phyloP scores from a whole-genome alignment of 1,140 invertebrate genomes.

The Leptopilina clavipes region DNA sequence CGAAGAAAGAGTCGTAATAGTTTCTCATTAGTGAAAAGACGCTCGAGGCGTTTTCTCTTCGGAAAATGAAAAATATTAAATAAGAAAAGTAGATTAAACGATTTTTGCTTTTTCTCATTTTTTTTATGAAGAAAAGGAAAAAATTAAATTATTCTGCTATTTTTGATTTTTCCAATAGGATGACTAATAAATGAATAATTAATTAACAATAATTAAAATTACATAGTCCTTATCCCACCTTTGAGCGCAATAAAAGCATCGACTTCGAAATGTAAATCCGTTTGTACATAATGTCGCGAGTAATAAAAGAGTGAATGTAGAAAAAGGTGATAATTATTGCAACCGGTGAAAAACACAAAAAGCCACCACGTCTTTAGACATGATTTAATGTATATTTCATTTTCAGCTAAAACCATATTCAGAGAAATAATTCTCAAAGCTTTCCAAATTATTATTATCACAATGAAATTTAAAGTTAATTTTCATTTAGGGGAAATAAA shows the following conservation, averaged over 20 bases:
- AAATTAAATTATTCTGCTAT: not conserved
- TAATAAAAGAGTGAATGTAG: constrained; percentile 11
- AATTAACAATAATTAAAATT: too few species aligned
- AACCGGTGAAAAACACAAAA: not conserved
- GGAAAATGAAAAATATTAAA: too few species aligned
- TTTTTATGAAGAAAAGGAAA: not conserved
- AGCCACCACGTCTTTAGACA: not conserved
- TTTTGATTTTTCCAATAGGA: not conserved
- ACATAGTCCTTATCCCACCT: constrained; percentile 44
- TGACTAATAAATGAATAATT: too few species aligned
- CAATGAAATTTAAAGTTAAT: too few species aligned
- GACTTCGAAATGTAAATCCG: constrained; percentile 36
- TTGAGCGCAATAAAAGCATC: constrained; percentile 43
- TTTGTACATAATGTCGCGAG: constrained; percentile 18
- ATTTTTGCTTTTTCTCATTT: not conserved
- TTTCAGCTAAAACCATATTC: not conserved
- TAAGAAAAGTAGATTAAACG: too few species aligned
- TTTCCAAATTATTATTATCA: too few species aligned
- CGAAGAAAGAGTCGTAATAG: too few species aligned
- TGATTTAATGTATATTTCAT: constrained; percentile 4
- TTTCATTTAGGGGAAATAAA: too few species aligned
- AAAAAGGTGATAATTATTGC: constrained; percentile 15
- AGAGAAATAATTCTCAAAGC: not conserved
- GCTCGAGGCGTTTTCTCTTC: too few species aligned
- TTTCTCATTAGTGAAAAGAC: not conserved